Conservation (phyloP, 92 coral and sea anemone genomes). For the Porites cylindrica region DNA sequence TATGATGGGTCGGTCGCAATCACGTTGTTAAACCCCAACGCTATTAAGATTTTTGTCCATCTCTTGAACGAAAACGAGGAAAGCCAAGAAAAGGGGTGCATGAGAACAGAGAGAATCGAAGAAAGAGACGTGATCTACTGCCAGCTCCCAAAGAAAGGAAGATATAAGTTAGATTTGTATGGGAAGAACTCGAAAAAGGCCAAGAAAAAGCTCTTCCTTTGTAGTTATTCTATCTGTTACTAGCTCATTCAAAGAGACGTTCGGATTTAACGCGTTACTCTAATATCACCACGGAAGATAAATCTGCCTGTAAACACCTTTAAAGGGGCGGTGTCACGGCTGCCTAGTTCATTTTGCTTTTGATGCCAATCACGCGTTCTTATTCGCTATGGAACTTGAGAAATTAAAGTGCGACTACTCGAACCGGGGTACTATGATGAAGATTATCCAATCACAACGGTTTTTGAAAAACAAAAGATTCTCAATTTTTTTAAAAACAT, state of each 20-base stretch:
- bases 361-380: too few species aligned
- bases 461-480: too few species aligned
- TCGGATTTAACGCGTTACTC: too few species aligned
- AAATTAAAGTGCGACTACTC: too few species aligned
- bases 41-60: slow-evolving; percentile 55
- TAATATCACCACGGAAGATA: too few species aligned
- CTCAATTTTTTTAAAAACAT: too few species aligned
- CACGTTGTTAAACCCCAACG: slow-evolving; percentile 65
- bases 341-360: too few species aligned
- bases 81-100: slow-evolving; percentile 42
- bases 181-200: slow-evolving; percentile 59
- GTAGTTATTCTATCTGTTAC: slow-evolving; percentile 70
- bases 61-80: slow-evolving; percentile 50
- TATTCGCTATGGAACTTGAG: too few species aligned
- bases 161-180: slow-evolving; percentile 59
- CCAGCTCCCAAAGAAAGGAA: slow-evolving; percentile 76
- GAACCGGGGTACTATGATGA: too few species aligned
- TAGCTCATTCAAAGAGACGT: neutral
- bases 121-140: slow-evolving; percentile 71
- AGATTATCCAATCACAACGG: too few species aligned
- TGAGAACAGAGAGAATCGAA: slow-evolving; percentile 56
- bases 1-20: slow-evolving; percentile 74
- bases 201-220: slow-evolving; percentile 40
- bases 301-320: too few species aligned
- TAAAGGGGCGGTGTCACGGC: too few species aligned